A percentile compares a stretch with the other conserved stretches of the same genome.
Evolutionary conservation across 1,140 invertebrate genomes (phyloP).

Genomic region (Cydia strobilella): DNA sequence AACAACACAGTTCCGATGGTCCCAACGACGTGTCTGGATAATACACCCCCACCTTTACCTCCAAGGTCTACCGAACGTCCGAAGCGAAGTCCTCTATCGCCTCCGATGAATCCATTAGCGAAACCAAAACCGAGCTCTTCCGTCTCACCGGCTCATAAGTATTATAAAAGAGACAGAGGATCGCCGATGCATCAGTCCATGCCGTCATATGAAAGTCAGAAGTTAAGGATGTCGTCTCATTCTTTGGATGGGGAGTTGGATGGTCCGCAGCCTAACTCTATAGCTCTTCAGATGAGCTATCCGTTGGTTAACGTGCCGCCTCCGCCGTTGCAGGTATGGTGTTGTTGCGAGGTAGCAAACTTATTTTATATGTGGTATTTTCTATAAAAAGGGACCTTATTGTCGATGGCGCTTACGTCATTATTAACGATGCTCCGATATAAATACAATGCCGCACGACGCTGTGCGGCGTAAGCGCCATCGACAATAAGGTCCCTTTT

Average conservation of each 20-base stretch:
- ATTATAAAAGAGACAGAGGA: slow-evolving; percentile 43
- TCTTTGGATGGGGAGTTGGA: slow-evolving; percentile 65
- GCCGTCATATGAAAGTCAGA: slow-evolving; percentile 53
- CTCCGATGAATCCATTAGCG: slow-evolving; percentile 49
- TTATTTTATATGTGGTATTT: too few relatives aligned
- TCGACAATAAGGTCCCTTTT: too few relatives aligned
- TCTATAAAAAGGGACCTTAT: too few relatives aligned
- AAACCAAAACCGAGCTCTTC: slow-evolving; percentile 45
- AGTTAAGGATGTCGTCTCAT: slow-evolving; percentile 55
- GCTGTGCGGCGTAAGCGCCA: too few relatives aligned
- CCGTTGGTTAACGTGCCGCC: slow-evolving; percentile 68
- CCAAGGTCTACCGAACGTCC: slow-evolving; percentile 65
- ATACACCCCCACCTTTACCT: slow-evolving; percentile 78
- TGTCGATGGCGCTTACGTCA: too few relatives aligned
- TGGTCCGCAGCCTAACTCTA: slow-evolving; percentile 71
- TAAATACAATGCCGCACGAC: too few relatives aligned
- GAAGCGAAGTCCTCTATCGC: slow-evolving; percentile 45
- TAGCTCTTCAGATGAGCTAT: slow-evolving; percentile 81
- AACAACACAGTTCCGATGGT: slow-evolving; percentile 65
- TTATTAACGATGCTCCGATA: too few relatives aligned
- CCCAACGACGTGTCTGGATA: slow-evolving; percentile 73
- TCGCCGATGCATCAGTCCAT: slow-evolving; percentile 58
- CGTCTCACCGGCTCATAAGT: slow-evolving; percentile 39
- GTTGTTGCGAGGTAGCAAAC: not conserved
- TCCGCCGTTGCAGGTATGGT: slow-evolving; percentile 64